Base-by-base conservation (phyloP, 2,888 invertebrate species). In the Torymus auratus region DNA sequence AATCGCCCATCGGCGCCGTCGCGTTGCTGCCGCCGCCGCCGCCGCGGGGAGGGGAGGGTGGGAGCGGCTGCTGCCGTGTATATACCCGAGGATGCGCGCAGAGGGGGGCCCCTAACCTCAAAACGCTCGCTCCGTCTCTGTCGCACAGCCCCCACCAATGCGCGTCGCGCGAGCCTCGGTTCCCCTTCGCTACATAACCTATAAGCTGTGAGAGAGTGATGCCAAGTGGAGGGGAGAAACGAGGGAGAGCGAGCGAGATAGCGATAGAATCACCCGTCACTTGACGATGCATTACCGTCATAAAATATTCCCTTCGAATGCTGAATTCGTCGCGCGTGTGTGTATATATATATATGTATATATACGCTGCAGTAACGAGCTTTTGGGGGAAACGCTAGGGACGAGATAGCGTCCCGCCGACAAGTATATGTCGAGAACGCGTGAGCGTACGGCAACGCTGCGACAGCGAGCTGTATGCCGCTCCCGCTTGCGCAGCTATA, bases 61-160 rank as follows among this genome's bases (percentile, higher is more conserved):
- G 74, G 78, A 74, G 72, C 81, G 81, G 77, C 77, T 71, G 61
- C 15, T 14, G 50, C 53, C 28, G 41, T 41, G 7, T 41, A 41
- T 41, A 41, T 41, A 41, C 23, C 20, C 75, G 65, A 70, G 60
- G 61, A 20, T 50, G 74, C 70, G 55, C 70, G 55, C 67, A 74
- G 75, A 81, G 76, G 78, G 81, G 79, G 79, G 70, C 81, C 41
- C 71, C 80, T 82, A 82, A 82, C 81, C 81, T 82, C 75, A 82
- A 82, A 78, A 71, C 74, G 15, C 71, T 52, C 60, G 68, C 58
- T 53, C 58, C 78, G 56, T 61, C 52, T 14, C 50, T 50, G 60
- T 23, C 50, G 53, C 14, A 7, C 17, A 23, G 15, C 50, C 65
- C 65, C 56, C 41, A 41, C 41, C 41, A 41, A 41, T 41, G 41